Evolutionary conservation across 2,797 vertebrate genomes (phyloP).

Genomic region (Tamandua tetradactyla): DNA sequence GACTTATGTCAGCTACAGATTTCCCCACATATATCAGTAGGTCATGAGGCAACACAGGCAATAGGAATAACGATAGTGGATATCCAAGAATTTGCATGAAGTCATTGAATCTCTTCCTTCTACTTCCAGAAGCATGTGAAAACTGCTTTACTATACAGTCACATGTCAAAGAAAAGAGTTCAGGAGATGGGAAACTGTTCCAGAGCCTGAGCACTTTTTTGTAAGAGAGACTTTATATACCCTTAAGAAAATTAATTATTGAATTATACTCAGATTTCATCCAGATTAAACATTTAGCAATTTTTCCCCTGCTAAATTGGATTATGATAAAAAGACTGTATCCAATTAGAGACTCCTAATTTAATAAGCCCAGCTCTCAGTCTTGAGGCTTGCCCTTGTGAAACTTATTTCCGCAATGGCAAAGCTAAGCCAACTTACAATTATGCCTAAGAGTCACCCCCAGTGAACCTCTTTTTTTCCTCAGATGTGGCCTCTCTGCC

Average conservation of each 20-base stretch:
- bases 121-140: background rate
- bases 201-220: background rate
- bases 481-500: no score
- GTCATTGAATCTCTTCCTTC: no score
- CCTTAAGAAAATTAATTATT: background rate
- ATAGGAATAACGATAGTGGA: background rate
- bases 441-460: no score
- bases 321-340: background rate
- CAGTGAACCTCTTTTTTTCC: no score
- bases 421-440: no score
- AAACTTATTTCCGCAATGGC: no score
- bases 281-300: background rate
- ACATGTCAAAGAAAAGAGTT: background rate
- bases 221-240: background rate
- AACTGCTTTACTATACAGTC: background rate
- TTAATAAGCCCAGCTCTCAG: no score
- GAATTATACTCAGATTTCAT: background rate
- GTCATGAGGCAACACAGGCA: background rate
- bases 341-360: background rate
- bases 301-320: background rate
- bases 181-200: background rate
- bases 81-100: background rate
- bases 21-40: background rate
- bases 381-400: no score
- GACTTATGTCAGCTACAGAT: background rate